Base-by-base conservation (phyloP, 2,888 invertebrate species). In the Steinernema hermaphroditum region DNA sequence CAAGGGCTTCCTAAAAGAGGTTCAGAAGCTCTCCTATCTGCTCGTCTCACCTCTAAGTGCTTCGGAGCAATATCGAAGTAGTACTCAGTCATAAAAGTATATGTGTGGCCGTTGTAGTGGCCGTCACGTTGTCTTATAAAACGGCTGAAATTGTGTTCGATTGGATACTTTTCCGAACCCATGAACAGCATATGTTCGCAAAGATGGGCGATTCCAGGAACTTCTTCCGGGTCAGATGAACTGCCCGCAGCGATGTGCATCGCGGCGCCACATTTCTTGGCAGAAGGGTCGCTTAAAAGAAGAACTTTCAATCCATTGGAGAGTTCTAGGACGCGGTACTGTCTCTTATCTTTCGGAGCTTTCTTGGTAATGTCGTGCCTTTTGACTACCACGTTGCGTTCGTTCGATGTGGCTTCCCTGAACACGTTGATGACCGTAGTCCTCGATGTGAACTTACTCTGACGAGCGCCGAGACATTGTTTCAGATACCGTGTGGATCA, bases 101-200 rank as follows among this genome's bases (percentile, higher is more conserved):
- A 91, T 0, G 97, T 98, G 69, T 92, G 92, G 0, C 96, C 97
- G 89, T 98, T 98, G n/a, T 92, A 92, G 2, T 90, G 90, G 0
- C 97, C 97, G 0, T 94, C 94, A 87, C 96, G 92, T 85, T 95
- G 93, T 0, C 92, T 92, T 0, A 97, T 88, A 37, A 92, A 96
- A 87, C 88, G 79, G 27, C 78, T 82, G 50, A 74, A 74, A 76
- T 93, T 93, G 88, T 96, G 96, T 88, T 95, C 94, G 87, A 91
- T 89, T 8, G 94, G 93, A 89, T 93, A 89, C 54, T 96, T 96
- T 87, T 93, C 90, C 0, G 96, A 97, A 4, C 98, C 98, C 79
- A 97, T 88, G 86, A 98, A 98, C 46, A 98, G 90, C 97, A 98
- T 98, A 88, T 98, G 97, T 87, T 98, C 97, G 88, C 96, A 95